Evolutionary conservation across 2,888 invertebrate species (phyloP).

Genomic region (Acronicta alni): DNA sequence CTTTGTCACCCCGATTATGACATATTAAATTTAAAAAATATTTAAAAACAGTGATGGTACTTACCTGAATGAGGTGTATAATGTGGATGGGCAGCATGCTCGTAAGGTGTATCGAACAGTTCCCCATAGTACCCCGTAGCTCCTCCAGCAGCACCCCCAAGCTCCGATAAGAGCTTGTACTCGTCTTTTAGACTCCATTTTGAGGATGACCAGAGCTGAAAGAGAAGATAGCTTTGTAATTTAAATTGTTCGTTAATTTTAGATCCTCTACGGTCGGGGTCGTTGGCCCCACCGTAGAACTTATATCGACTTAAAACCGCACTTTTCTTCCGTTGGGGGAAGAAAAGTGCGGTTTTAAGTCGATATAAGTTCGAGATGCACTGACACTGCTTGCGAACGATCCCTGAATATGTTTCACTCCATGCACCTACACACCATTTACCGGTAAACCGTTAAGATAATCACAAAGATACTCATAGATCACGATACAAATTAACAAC

Average conservation of each 20-base stretch:
- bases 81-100: slow-evolving; percentile 92
- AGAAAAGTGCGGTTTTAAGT: too few relatives aligned
- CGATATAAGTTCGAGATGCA: too few relatives aligned
- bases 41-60: slow-evolving; percentile 23
- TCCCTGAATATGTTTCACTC: too few relatives aligned
- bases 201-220: slow-evolving; percentile 95
- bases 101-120: slow-evolving; percentile 87
- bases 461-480: slow-evolving; percentile 36
- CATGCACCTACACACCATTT: neutral
- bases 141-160: slow-evolving; percentile 89
- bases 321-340: too few relatives aligned
- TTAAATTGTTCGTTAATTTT: neutral
- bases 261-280: too few relatives aligned
- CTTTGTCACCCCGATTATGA: too few relatives aligned
- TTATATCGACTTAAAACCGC: too few relatives aligned
- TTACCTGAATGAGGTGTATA: slow-evolving; percentile 92
- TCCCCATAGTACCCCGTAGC: slow-evolving; percentile 90
- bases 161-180: slow-evolving; percentile 95
- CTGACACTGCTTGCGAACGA: too few relatives aligned
- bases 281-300: too few relatives aligned
- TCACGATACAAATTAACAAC: slow-evolving; percentile 43
- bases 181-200: slow-evolving; percentile 98
- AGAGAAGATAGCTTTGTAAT: slow-evolving; percentile 26
- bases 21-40: neutral
- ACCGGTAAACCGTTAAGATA: slow-evolving; percentile 14